Evolutionary conservation across 2,113 vertebrate genomes (phyloP).

Genomic region (Thamnaconus septentrionalis): DNA sequence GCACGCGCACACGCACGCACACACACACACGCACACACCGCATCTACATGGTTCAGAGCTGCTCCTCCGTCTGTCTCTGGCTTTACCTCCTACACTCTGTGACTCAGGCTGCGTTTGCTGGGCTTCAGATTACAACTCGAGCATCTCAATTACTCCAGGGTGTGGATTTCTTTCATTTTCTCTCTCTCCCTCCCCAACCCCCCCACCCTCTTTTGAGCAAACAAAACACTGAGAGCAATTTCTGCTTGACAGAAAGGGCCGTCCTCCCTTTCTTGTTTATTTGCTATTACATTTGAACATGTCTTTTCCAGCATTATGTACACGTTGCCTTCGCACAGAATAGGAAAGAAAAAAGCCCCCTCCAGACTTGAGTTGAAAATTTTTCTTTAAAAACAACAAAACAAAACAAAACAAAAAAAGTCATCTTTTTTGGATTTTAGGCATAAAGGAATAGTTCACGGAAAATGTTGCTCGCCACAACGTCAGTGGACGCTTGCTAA

Average conservation of each 20-base stretch:
- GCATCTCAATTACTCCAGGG: constrained; percentile 36
- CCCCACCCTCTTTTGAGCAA: constrained; percentile 24
- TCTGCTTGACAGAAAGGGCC: constrained; percentile 50
- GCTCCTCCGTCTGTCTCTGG: constrained; percentile 29
- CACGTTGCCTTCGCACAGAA: constrained; percentile 63
- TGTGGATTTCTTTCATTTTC: constrained; percentile 5
- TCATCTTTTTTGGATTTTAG: not conserved
- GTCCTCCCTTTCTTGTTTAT: constrained; percentile 56
- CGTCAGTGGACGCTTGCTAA: constrained; percentile 33
- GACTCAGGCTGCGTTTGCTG: constrained; percentile 47
- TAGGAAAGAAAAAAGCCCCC: constrained; percentile 38
- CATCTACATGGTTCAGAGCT: constrained; percentile 33
- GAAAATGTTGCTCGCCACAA: constrained; percentile 19
- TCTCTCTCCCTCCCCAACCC: not conserved
- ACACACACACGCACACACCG: not conserved
- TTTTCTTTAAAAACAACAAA: constrained; percentile 6
- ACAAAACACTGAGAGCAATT: constrained; percentile 13
- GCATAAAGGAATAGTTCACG: constrained; percentile 32
- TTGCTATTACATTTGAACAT: constrained; percentile 66
- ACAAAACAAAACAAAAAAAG: constrained; percentile 38
- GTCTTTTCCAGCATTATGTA: constrained; percentile 72
- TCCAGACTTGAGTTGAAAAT: too few species aligned
- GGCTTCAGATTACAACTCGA: constrained; percentile 23
- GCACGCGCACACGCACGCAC: too few species aligned
- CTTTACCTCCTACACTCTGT: constrained; percentile 39